A percentile compares a stretch with the other conserved stretches of the same genome.
Conservation (phyloP, 2,888 invertebrate species). For the Xestia xanthographa region DNA sequence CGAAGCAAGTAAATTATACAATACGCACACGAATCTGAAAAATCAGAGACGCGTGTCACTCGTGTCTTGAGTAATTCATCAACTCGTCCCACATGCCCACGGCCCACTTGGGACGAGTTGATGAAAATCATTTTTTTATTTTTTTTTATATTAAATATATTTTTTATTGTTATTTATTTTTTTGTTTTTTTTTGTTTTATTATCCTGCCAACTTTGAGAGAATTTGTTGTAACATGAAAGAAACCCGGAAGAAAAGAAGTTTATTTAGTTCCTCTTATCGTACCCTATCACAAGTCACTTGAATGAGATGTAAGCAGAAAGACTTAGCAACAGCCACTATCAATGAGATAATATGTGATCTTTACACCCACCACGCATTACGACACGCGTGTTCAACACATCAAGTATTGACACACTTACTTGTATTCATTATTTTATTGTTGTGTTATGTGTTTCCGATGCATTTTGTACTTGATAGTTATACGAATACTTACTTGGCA, state of each 20-base stretch:
- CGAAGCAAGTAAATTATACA: no score
- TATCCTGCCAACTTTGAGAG: no score
- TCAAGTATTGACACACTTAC: slow-evolving; percentile 27
- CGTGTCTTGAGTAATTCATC: no score
- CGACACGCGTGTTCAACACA: slow-evolving; percentile 2
- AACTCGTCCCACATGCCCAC: no score
- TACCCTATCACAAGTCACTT: neutral
- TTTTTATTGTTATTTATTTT: no score
- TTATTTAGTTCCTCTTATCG: neutral
- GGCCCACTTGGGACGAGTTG: no score
- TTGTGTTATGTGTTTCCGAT: neutral
- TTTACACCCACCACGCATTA: neutral
- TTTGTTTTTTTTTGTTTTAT: no score
- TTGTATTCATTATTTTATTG: slow-evolving; percentile 17
- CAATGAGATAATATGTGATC: slow-evolving; percentile 19
- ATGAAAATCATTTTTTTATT: no score
- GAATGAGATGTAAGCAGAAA: neutral
- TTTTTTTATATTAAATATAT: no score
- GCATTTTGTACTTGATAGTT: neutral
- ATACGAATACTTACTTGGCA: neutral
- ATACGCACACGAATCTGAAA: no score
- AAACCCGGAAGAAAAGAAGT: neutral
- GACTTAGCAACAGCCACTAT: neutral
- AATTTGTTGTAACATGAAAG: neutral
- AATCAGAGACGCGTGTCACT: no score